Evolutionary conservation across 2,888 invertebrate genomes (phyloP).

Genomic region (Antitype chi): DNA sequence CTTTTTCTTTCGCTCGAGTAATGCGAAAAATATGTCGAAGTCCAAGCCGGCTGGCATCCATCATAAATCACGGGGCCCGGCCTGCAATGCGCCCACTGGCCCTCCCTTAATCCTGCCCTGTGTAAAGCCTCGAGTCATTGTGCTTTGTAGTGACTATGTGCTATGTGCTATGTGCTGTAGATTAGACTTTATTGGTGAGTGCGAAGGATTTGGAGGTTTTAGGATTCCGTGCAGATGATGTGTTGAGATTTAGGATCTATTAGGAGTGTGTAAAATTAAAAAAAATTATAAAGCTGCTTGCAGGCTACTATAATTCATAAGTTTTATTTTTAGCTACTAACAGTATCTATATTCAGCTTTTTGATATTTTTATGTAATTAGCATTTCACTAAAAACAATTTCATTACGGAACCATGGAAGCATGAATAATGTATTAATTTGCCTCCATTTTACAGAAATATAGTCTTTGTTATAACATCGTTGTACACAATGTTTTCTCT

Average conservation of each 20-base stretch:
- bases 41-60: conserved; percentile 68
- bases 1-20: conserved; percentile 73
- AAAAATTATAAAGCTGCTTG: not conserved
- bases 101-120: conserved; percentile 64
- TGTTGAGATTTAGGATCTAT: conserved; percentile 8
- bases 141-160: conserved; percentile 53
- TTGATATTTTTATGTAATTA: not conserved
- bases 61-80: conserved; percentile 76
- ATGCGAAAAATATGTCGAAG: conserved; percentile 82
- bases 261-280: not conserved
- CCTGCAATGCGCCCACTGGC: conserved; percentile 66
- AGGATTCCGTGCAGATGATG: conserved; percentile 12
- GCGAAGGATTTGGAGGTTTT: conserved; percentile 32
- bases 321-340: not conserved
- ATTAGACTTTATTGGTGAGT: conserved; percentile 47
- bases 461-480: not conserved
- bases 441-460: too few species aligned
- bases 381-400: not conserved
- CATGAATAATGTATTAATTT: not conserved
- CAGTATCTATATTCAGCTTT: not conserved
- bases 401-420: not conserved
- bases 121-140: conserved; percentile 53
- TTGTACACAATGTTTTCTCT: not conserved
- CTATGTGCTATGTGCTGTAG: conserved; percentile 36
- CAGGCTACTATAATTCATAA: not conserved